Percentiles rank a stretch among this genome's conserved stretches.
Evolutionary conservation across 2,113 vertebrate genomes (phyloP).

Genomic region (Jaculus jaculus): DNA sequence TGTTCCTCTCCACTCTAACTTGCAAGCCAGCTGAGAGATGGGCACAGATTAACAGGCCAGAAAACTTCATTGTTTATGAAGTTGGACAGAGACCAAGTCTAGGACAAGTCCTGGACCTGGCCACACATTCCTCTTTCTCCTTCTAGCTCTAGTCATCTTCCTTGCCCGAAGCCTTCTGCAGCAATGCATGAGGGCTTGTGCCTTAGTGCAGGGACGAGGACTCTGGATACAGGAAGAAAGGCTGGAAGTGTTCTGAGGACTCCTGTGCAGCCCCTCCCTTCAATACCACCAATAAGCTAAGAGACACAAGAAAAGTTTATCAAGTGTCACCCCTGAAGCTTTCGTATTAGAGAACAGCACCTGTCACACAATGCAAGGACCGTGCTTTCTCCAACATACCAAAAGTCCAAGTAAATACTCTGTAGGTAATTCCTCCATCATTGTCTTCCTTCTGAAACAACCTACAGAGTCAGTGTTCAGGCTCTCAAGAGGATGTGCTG

Average conservation of each 20-base stretch:
- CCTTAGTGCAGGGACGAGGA: background rate
- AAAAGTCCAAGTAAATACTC: background rate
- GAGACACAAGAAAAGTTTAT: background rate
- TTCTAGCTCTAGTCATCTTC: background rate
- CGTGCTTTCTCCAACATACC: background rate
- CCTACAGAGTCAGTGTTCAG: background rate
- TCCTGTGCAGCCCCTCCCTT: background rate
- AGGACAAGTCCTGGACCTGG: background rate
- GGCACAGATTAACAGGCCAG: conserved; percentile 29
- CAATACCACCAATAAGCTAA: background rate
- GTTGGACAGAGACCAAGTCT: background rate
- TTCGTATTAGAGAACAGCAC: background rate
- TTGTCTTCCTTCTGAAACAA: background rate
- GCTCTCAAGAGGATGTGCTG: background rate
- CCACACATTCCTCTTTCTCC: background rate
- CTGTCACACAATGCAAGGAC: background rate
- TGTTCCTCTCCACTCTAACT: conserved; percentile 24
- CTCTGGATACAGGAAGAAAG: background rate
- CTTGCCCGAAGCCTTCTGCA: background rate
- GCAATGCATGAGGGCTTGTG: background rate
- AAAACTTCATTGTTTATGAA: background rate
- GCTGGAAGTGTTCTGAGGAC: background rate
- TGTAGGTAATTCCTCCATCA: background rate
- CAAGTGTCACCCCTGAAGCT: too few relatives aligned
- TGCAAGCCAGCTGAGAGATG: conserved; percentile 41